Evolutionary conservation across 2,888 invertebrate genomes (phyloP).

Genomic region (Polyommatus icarus): DNA sequence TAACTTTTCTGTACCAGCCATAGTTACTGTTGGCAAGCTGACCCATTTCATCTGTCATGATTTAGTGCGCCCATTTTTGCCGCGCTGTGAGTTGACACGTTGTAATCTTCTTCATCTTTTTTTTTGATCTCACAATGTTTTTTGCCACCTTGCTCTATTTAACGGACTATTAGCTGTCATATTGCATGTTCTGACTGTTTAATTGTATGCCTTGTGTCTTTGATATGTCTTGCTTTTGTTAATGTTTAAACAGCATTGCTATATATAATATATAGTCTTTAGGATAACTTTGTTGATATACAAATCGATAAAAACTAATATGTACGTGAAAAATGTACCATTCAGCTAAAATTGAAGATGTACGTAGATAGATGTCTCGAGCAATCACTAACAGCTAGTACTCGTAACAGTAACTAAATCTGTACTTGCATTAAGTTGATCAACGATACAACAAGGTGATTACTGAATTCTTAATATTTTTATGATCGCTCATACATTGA

Average conservation of each 20-base stretch:
- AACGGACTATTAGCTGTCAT: conserved; percentile 70
- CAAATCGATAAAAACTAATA: not conserved
- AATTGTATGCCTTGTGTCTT: conserved; percentile 53
- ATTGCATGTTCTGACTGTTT: conserved; percentile 56
- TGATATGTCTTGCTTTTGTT: conserved; percentile 35
- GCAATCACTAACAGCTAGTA: not conserved
- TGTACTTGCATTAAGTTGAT: not conserved
- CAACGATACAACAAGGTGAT: not conserved
- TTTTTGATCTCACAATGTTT: not conserved
- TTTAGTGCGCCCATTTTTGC: conserved; percentile 71
- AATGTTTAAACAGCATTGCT: not conserved
- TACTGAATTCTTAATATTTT: not conserved
- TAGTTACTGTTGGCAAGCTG: conserved; percentile 41
- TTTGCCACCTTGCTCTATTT: conserved; percentile 52
- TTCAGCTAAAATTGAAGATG: not conserved
- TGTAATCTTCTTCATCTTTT: conserved; percentile 53
- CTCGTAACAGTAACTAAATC: not conserved
- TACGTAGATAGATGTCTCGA: not conserved
- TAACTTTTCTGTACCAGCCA: conserved; percentile 1
- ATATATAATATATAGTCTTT: not conserved
- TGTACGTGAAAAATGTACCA: not conserved
- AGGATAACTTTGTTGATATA: no score
- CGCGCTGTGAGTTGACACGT: conserved; percentile 62
- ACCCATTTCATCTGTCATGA: conserved; percentile 51
- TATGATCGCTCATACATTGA: no score